These are phyloP conservation scores for Pheosia tremula DNA, from an alignment of 2,888 invertebrate species.

Conservation along the genomic window DNA sequence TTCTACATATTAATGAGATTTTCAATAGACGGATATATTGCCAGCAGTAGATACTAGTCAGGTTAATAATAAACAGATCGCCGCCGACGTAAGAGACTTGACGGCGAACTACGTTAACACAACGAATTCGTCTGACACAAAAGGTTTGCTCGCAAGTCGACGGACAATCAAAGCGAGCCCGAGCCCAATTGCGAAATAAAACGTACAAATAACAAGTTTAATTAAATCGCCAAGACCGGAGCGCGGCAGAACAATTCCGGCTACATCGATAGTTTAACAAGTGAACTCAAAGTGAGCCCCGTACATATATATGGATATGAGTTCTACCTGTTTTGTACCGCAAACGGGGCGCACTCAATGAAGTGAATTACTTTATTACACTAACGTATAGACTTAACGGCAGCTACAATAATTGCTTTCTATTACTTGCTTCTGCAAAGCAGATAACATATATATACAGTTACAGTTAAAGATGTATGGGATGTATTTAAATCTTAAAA, in stretches of 20 bases:
- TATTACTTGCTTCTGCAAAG: too few relatives aligned
- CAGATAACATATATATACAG: too few relatives aligned
- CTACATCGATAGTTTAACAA: slow-evolving; percentile 79
- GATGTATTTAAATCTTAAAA: too few relatives aligned
- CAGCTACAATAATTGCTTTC: neutral
- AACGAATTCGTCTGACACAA: slow-evolving; percentile 50
- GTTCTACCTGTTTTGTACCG: slow-evolving; percentile 61
- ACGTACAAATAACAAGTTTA: slow-evolving; percentile 83
- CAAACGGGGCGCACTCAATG: slow-evolving; percentile 49
- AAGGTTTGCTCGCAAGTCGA: slow-evolving; percentile 59
- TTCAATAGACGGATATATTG: slow-evolving; percentile 44
- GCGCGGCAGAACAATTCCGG: slow-evolving; percentile 66
- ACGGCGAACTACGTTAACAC: slow-evolving; percentile 45
- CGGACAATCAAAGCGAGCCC: slow-evolving; percentile 75
- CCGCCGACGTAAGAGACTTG: slow-evolving; percentile 32
- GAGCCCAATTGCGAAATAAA: slow-evolving; percentile 78
- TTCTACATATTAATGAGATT: slow-evolving; percentile 53
- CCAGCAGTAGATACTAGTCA: slow-evolving; percentile 36
- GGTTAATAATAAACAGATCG: slow-evolving; percentile 31
- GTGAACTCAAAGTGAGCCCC: slow-evolving; percentile 74
- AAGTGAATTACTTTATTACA: slow-evolving; percentile 51
- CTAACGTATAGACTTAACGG: slow-evolving; percentile 31
- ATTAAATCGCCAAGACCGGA: slow-evolving; percentile 79
- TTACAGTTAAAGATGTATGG: too few relatives aligned
- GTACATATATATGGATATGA: slow-evolving; percentile 44